A percentile compares a stretch with the other conserved stretches of the same genome.
Evolutionary conservation across 2,888 invertebrate genomes (phyloP).

Genomic region (Catocala nupta): DNA sequence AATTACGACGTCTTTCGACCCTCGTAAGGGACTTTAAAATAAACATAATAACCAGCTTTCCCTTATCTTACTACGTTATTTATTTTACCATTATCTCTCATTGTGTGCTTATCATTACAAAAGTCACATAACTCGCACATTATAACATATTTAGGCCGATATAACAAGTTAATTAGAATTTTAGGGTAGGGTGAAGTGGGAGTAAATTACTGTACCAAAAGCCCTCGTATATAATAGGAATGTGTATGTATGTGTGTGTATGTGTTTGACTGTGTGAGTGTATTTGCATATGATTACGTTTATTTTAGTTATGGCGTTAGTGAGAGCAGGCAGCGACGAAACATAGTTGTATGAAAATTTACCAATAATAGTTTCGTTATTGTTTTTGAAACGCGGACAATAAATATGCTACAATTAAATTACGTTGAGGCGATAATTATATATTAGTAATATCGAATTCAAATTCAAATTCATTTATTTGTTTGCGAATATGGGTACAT

Average conservation of each 20-base stretch:
- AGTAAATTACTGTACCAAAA: conserved; percentile 25
- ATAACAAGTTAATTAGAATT: conserved; percentile 46
- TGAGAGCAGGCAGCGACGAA: too few species aligned
- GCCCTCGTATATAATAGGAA: conserved; percentile 6
- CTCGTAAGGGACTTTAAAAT: conserved; percentile 4
- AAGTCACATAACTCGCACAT: conserved; percentile 26
- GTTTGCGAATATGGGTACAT: too few species aligned
- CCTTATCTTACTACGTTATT: conserved; percentile 15
- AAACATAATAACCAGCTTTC: conserved; percentile 13
- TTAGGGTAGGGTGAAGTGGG: conserved; percentile 18
- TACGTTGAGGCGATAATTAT: too few species aligned
- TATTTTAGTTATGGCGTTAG: too few species aligned
- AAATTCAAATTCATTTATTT: too few species aligned
- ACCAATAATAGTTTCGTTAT: too few species aligned
- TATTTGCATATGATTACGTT: too few species aligned
- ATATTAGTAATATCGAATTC: too few species aligned
- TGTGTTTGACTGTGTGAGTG: conserved; percentile 12
- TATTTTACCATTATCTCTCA: conserved; percentile 6
- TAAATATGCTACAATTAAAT: too few species aligned
- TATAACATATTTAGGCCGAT: conserved; percentile 29
- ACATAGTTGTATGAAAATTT: too few species aligned
- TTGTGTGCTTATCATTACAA: conserved; percentile 19
- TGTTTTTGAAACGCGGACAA: too few species aligned
- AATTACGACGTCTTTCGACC: not conserved
- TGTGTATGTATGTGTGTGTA: conserved; percentile 1